Percentiles rank a stretch among this genome's conserved stretches.
Conservation (phyloP, 1,140 invertebrate genomes). For the Lasioglossum baleicum region DNA sequence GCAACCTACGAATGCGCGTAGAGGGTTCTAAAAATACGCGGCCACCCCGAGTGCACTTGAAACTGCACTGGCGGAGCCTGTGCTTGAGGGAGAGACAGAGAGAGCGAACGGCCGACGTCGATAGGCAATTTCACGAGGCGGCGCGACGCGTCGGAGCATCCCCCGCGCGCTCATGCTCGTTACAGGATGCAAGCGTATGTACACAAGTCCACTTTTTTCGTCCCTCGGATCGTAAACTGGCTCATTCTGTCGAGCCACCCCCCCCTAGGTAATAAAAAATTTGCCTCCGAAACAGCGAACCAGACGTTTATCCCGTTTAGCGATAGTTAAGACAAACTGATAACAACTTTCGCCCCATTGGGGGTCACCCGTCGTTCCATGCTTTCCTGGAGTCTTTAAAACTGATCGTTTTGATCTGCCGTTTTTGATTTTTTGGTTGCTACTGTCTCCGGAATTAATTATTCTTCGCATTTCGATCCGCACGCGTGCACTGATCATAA, state of each 20-base stretch:
- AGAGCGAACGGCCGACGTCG: slow-evolving; percentile 20
- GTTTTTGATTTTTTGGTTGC: too few relatives aligned
- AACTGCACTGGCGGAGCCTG: slow-evolving; percentile 43
- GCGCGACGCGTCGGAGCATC: slow-evolving; percentile 6
- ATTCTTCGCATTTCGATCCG: not conserved
- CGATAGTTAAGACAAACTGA: too few relatives aligned
- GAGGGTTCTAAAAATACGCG: slow-evolving; percentile 70
- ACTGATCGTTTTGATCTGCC: too few relatives aligned
- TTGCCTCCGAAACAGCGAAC: not conserved
- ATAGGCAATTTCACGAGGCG: slow-evolving; percentile 46
- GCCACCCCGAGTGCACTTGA: slow-evolving; percentile 66
- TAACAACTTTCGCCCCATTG: too few relatives aligned
- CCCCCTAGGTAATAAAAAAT: not conserved
- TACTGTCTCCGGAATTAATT: not conserved
- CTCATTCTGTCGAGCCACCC: not conserved
- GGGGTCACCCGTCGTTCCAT: too few relatives aligned
- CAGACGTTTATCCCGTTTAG: too few relatives aligned
- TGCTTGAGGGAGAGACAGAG: not conserved
- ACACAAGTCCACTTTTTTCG: not conserved
- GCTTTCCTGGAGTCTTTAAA: too few relatives aligned
- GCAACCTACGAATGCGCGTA: slow-evolving; percentile 44
- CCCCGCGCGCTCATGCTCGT: not conserved
- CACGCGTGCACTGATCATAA: not conserved
- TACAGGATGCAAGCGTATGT: not conserved
- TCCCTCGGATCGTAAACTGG: not conserved